Evolutionary conservation across 23 tunicate species (phyloP).

Genomic region (Trididemnum clinides): DNA sequence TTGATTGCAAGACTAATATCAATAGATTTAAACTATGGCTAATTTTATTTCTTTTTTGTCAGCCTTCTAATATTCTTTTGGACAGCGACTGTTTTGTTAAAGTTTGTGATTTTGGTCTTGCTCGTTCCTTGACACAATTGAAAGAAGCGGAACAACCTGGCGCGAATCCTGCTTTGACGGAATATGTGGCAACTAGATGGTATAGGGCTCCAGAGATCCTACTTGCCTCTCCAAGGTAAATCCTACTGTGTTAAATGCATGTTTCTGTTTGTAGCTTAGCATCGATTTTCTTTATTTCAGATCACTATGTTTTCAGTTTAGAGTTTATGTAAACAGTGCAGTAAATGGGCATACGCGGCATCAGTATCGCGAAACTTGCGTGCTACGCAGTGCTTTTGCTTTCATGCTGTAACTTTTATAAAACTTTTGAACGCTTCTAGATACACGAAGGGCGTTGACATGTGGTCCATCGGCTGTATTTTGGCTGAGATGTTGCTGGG

Average conservation of each 20-base stretch:
- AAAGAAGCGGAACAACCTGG: constrained; percentile 70
- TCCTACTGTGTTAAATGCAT: not conserved
- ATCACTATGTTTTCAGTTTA: not conserved
- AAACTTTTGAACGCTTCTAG: no score
- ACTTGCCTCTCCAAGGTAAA: constrained; percentile 92
- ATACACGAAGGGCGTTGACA: constrained; percentile 97
- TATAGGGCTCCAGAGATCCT: constrained; percentile 95
- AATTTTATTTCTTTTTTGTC: not conserved
- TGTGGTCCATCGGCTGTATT: constrained; percentile 99
- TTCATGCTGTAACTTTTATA: no score
- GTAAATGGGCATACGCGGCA: no score
- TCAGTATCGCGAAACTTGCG: no score
- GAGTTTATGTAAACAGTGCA: no score
- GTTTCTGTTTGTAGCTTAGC: not conserved
- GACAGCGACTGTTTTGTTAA: constrained; percentile 97
- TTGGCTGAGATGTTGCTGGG: constrained; percentile 91
- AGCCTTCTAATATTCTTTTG: constrained; percentile 90
- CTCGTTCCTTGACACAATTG: constrained; percentile 85
- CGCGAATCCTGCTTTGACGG: constrained; percentile 92
- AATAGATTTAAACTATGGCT: not conserved
- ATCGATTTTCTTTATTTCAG: not conserved
- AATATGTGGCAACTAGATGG: constrained; percentile 98
- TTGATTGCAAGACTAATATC: no score
- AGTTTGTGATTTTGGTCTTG: constrained; percentile 98
- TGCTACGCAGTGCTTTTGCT: no score